phyloP scores from a whole-genome alignment of 2,888 invertebrate species.

The Cephalotes varians region DNA sequence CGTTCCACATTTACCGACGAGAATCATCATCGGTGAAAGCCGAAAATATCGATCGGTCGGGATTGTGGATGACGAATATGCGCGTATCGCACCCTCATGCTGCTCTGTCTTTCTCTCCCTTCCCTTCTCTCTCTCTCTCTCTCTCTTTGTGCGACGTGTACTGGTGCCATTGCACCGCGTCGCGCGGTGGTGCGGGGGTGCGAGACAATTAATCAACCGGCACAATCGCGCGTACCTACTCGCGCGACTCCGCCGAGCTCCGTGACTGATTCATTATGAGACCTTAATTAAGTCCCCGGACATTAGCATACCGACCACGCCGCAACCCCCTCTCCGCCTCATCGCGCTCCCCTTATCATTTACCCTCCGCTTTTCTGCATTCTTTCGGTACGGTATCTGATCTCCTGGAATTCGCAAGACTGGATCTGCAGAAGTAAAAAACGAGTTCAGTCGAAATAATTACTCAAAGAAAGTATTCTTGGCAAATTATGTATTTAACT shows the following conservation, averaged over 20 bases:
- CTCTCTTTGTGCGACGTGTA: slow-evolving; percentile 43
- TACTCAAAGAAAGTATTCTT: not conserved
- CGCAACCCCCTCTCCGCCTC: slow-evolving; percentile 45
- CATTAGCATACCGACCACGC: slow-evolving; percentile 81
- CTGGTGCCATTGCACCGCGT: not conserved
- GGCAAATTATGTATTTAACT: not conserved
- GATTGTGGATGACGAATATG: slow-evolving; percentile 63
- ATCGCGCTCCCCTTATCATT: slow-evolving; percentile 29
- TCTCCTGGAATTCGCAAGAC: not conserved
- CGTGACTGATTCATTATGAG: slow-evolving; percentile 83
- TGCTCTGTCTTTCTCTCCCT: slow-evolving; percentile 39
- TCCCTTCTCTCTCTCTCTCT: slow-evolving; percentile 24
- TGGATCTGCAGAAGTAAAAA: not conserved
- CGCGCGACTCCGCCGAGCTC: slow-evolving; percentile 26
- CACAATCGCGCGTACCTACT: slow-evolving; percentile 69
- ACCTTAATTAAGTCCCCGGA: slow-evolving; percentile 80
- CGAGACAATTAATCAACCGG: slow-evolving; percentile 79
- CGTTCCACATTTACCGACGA: not conserved
- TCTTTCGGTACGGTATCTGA: slow-evolving; percentile 9
- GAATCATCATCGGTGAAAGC: slow-evolving; percentile 36
- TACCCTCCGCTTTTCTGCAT: not conserved
- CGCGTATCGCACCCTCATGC: slow-evolving; percentile 54
- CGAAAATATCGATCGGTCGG: slow-evolving; percentile 39
- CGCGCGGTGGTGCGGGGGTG: slow-evolving; percentile 27
- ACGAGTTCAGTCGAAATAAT: not conserved